Evolutionary conservation across 1,140 invertebrate species (phyloP), one percentile per base, ranked within the genome.

Genomic region (Drosophila kurseongensis): DNA sequence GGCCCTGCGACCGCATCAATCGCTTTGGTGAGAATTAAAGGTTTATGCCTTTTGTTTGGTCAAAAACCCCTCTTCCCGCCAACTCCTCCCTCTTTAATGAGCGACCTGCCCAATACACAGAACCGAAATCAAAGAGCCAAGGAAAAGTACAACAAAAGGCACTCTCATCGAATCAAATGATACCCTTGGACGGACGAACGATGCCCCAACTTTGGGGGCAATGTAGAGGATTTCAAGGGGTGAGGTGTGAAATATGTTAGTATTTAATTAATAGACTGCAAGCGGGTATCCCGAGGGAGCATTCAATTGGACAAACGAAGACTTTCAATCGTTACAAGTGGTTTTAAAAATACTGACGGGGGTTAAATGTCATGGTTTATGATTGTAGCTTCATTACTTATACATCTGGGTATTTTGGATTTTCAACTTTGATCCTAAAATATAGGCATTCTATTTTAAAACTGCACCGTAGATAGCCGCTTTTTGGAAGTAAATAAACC

Each of bases 11-110:
- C 76, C 57, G 81, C 81, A 85, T 85, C 79, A 88, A 88, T 88
- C 79, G 79, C 82, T 75, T 79, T 86, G 79, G 82, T 86, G 84
- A 88, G 83, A 86, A 86, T 88, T 86, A 88, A 88, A 86, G 83
- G 75, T 76, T 83, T 77, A 88, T 88, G 75, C 79, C 83, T 82
- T 74, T 75, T 67, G 52, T 68, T 83, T 71, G 68, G 51, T 52
- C 68, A 71, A 65, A n/a, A 69, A 12, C 41, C 42, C 50, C 65
- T 73, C 13, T 60, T 42, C 58, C 54, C 75, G 47, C 27, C 51
- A 42, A 6, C 52, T 38, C 23, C 16, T 32, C 40, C 45, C 38
- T 38, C 67, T 72, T 85, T 86, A 86, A 86, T 86, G 82, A 86
- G 78, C 78, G 78, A 86, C 68, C 81, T 59, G 65, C 78, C 47